Evolutionary conservation across 2,888 invertebrate genomes (phyloP), one percentile per base, ranked within the genome.

Genomic region (Megaustenia siamemsis): DNA sequence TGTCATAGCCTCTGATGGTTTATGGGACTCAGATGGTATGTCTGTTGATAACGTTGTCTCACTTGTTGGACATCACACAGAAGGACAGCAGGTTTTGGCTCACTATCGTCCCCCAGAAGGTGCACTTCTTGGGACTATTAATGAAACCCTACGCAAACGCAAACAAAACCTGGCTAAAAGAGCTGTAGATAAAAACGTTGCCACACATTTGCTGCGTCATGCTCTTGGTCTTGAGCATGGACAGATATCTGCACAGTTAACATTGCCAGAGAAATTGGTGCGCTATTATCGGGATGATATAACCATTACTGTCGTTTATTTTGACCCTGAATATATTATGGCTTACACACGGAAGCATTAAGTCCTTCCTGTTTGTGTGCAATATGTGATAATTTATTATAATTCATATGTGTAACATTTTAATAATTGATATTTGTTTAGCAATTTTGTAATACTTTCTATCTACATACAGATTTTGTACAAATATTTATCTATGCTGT

Each of bases 151-250:
- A 96, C 95, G 87, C 92, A 97, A 82, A 95, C 95, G 76, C 96
- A 97, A 92, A 96, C 97, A 90, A 96, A 97, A 90, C 69, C 86
- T 93, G 56, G 92, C 97, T 89, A 97, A 96, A 89, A 98, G 98
- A 93, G 98, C 98, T 0, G 95, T 97, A 60, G 99, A 99, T 94
- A 96, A 96, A 87, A 99, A 99, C 94, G 97, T 97, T 0, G 98
- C 99, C 0, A 99, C 99, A 0, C 99, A 99, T 95, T 95, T 99
- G 68, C 96, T 99, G 87, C 95, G 99, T n/a, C 97, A 98, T 94
- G 99, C 99, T 0, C 95, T 99, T 0, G 99, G 99, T 0, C 97
- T 97, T 38, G 97, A 98, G 92, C 98, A 98, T 93, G 95, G 96
- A 10, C 96, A 97, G 92, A 95, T 98, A 82, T 97, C 98, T 0